Percentiles rank a stretch among this genome's conserved stretches.
phyloP scores from a whole-genome alignment of 2,113 vertebrate genomes.

The Murina feae region DNA sequence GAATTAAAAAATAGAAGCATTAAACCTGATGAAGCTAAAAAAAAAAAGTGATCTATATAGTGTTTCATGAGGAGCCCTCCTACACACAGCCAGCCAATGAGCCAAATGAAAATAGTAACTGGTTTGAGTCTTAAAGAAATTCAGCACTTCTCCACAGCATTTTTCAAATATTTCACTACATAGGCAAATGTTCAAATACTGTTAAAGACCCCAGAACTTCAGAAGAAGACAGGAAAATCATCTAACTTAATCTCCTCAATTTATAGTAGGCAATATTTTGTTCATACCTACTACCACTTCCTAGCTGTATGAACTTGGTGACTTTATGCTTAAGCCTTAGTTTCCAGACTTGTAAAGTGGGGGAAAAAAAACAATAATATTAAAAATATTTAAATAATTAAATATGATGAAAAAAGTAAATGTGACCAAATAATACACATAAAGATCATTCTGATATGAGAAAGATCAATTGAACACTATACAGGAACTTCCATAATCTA shows the following conservation, averaged over 20 bases:
- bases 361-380: not conserved
- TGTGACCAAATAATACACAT: not conserved
- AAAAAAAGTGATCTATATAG: not conserved
- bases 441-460: not conserved
- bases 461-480: not conserved
- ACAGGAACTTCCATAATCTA: not conserved
- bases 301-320: not conserved
- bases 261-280: not conserved
- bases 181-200: not conserved
- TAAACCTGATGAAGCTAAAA: not conserved
- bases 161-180: conserved; percentile 1
- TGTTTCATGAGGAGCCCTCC: not conserved
- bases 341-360: not conserved
- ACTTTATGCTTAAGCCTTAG: not conserved
- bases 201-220: not conserved
- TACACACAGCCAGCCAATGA: not conserved
- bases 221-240: not conserved
- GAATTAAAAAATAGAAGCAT: not conserved
- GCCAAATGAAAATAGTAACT: not conserved
- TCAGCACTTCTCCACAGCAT: not conserved
- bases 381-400: conserved; percentile 1
- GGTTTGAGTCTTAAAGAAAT: not conserved
- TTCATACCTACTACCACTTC: not conserved
- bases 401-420: not conserved
- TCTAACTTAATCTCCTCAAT: not conserved